These are phyloP conservation scores for Sarcophaga rosellei DNA, from an alignment of 2,888 invertebrate genomes.

Conservation along the genomic window DNA sequence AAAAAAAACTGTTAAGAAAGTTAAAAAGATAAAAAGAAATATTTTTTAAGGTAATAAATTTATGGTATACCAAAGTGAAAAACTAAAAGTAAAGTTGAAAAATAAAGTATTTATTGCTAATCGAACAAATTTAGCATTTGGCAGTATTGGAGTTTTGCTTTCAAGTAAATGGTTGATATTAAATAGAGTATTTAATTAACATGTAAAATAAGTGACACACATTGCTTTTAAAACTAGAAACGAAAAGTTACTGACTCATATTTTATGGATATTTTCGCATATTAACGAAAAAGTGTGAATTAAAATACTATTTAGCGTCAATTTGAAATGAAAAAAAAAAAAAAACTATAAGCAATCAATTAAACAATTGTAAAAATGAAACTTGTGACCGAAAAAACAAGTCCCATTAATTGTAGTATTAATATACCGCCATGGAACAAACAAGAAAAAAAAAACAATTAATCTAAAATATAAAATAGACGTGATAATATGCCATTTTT, in stretches of 20 bases:
- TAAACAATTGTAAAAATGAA: conserved; percentile 41
- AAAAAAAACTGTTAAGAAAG: conserved; percentile 14
- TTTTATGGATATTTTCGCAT: conserved; percentile 37
- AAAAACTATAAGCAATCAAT: conserved; percentile 39
- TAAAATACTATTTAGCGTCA: conserved; percentile 42
- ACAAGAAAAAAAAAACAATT: conserved; percentile 2
- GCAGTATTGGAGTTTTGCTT: background rate
- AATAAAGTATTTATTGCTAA: conserved; percentile 4
- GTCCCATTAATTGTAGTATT: background rate
- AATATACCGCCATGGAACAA: background rate
- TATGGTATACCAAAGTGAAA: background rate
- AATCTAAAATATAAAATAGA: conserved; percentile 41
- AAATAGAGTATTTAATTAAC: background rate
- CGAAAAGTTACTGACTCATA: conserved; percentile 37
- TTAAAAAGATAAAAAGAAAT: background rate
- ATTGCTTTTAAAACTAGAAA: conserved; percentile 15
- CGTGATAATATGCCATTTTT: conserved; percentile 48
- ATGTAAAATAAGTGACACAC: conserved; percentile 11
- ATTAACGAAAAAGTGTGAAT: conserved; percentile 59
- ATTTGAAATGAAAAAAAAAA: conserved; percentile 1
- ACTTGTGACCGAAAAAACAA: conserved; percentile 43
- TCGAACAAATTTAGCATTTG: background rate
- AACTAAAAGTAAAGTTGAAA: background rate
- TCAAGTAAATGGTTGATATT: background rate
- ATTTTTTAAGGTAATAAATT: conserved; percentile 11